Conservation (phyloP, 2,113 vertebrate species). For the Cathartes aura region DNA sequence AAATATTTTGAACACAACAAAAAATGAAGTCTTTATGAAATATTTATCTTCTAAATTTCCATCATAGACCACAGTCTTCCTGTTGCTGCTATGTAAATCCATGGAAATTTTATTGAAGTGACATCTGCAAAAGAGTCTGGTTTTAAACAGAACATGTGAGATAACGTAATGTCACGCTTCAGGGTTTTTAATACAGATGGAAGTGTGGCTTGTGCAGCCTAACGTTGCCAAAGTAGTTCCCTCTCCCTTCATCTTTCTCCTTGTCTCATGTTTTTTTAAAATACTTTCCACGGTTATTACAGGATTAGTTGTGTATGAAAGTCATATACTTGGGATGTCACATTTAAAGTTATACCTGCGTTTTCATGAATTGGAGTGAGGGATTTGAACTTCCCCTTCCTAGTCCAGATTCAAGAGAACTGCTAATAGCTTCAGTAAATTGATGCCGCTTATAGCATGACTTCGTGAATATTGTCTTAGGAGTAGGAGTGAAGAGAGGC, state of each 20-base stretch:
- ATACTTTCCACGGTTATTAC: neutral
- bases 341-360: neutral
- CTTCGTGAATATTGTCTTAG: neutral
- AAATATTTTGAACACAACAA: neutral
- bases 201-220: neutral
- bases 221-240: neutral
- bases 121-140: neutral
- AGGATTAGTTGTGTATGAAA: neutral
- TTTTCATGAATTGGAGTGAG: neutral
- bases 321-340: neutral
- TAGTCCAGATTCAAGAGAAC: neutral
- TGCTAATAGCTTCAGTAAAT: neutral
- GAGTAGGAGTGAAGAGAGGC: neutral
- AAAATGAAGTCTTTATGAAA: neutral
- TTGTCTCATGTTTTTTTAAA: neutral
- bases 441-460: neutral
- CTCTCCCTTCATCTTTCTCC: neutral
- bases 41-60: neutral
- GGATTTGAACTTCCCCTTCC: neutral
- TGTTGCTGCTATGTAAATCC: neutral
- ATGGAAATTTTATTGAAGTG: neutral
- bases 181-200: neutral
- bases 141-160: neutral
- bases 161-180: neutral
- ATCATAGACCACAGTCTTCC: neutral